These are phyloP conservation scores for Lophius americanus DNA, from an alignment of 2,797 vertebrate genomes.

Conservation along the genomic window DNA sequence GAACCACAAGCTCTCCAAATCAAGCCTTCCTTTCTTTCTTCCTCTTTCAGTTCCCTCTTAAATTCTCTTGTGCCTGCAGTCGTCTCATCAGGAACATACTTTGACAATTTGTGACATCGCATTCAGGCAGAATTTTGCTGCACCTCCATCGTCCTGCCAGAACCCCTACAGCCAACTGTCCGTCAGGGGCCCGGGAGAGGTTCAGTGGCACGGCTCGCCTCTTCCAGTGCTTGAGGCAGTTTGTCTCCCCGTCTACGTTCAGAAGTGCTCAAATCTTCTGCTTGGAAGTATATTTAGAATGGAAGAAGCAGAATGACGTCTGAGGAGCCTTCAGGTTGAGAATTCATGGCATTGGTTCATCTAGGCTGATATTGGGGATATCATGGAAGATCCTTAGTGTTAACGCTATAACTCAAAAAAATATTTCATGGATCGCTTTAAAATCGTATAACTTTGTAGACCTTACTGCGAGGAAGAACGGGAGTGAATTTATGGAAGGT, in stretches of 20 bases:
- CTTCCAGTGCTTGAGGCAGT: slow-evolving; percentile 47
- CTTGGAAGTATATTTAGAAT: slow-evolving; percentile 56
- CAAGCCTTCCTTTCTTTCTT: slow-evolving; percentile 52
- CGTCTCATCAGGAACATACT: slow-evolving; percentile 90
- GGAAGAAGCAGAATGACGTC: slow-evolving; percentile 49
- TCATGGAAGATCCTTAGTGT: too few relatives aligned
- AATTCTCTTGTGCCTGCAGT: slow-evolving; percentile 63
- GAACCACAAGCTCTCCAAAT: slow-evolving; percentile 64
- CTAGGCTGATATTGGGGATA: slow-evolving; percentile 32
- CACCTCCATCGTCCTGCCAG: slow-evolving; percentile 89
- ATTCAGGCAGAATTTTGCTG: slow-evolving; percentile 91
- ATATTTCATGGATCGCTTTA: too few relatives aligned
- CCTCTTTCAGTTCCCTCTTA: slow-evolving; percentile 50
- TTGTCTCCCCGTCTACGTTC: slow-evolving; percentile 41
- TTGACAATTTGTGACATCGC: slow-evolving; percentile 93
- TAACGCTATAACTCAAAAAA: too few relatives aligned
- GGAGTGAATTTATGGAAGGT: too few relatives aligned
- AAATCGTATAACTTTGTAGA: too few relatives aligned
- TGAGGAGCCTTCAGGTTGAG: slow-evolving; percentile 45
- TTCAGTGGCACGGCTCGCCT: slow-evolving; percentile 62
- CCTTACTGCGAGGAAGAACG: too few relatives aligned
- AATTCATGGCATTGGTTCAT: slow-evolving; percentile 40
- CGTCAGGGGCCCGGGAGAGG: slow-evolving; percentile 79
- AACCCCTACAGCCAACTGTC: slow-evolving; percentile 82
- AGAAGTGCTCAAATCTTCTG: slow-evolving; percentile 54